Evolutionary conservation across 2,888 invertebrate genomes (phyloP).

Genomic region (Syritta pipiens): DNA sequence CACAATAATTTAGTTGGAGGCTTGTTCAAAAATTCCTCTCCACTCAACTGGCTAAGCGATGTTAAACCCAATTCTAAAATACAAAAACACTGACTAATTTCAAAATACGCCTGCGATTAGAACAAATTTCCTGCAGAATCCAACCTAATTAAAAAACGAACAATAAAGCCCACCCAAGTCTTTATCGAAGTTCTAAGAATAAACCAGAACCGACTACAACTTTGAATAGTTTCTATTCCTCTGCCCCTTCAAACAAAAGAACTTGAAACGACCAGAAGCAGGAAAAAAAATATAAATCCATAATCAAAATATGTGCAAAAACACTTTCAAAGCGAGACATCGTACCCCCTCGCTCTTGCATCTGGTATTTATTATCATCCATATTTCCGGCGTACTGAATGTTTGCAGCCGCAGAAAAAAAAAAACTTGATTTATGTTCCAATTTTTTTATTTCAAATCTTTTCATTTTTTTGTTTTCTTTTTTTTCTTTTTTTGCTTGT

Average conservation of each 20-base stretch:
- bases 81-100: too few relatives aligned
- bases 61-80: too few relatives aligned
- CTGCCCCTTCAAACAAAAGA: not conserved
- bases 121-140: too few relatives aligned
- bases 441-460: constrained; percentile 31
- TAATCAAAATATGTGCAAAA: not conserved
- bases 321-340: constrained; percentile 7
- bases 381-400: constrained; percentile 52
- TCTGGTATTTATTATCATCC: constrained; percentile 36
- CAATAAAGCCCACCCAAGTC: too few relatives aligned
- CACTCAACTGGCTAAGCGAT: too few relatives aligned
- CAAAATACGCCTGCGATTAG: too few relatives aligned
- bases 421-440: constrained; percentile 54
- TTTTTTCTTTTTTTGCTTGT: not conserved
- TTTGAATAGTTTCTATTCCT: too few relatives aligned
- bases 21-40: too few relatives aligned
- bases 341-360: not conserved
- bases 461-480: constrained; percentile 5
- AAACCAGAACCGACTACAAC: too few relatives aligned
- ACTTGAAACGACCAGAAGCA: not conserved
- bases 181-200: too few relatives aligned
- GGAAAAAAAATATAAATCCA: constrained; percentile 5
- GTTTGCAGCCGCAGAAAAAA: constrained; percentile 11
- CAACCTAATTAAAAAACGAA: too few relatives aligned
- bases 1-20: too few relatives aligned